Conservation (phyloP, 2,113 vertebrate genomes). For the Phyllopteryx taeniolatus region DNA sequence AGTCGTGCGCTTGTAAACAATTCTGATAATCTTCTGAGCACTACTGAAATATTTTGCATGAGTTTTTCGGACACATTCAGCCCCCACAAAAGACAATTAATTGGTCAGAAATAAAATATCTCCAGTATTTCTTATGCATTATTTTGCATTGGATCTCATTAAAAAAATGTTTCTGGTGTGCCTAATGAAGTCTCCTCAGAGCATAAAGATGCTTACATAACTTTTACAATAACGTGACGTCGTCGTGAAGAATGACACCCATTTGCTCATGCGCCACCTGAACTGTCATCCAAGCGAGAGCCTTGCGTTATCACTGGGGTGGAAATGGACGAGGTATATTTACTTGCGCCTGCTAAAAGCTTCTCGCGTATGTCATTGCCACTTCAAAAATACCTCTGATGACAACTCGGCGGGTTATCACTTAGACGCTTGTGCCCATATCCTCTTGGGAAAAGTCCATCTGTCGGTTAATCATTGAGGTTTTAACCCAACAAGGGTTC, state of each 20-base stretch:
- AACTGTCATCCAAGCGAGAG: neutral
- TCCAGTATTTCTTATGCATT: too few species aligned
- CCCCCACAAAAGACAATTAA: too few species aligned
- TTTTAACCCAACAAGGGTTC: neutral
- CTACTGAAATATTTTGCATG: too few species aligned
- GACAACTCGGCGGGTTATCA: neutral
- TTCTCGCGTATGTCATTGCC: neutral
- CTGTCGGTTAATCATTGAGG: conserved; percentile 18
- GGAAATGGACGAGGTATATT: neutral
- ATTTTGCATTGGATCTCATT: neutral
- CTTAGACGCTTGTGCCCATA: neutral
- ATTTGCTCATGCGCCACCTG: neutral
- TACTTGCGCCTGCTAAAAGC: neutral
- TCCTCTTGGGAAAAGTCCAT: conserved; percentile 53
- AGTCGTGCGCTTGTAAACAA: too few species aligned
- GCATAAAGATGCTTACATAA: neutral
- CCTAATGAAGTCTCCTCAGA: neutral
- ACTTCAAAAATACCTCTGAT: neutral
- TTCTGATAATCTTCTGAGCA: too few species aligned
- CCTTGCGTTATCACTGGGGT: neutral
- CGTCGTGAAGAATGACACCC: neutral
- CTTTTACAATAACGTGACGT: neutral
- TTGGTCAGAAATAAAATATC: neutral
- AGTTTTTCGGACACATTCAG: too few species aligned
- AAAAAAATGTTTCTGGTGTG: neutral